Base-by-base conservation (phyloP, 2,113 vertebrate genomes). In the Microtus montanus region DNA sequence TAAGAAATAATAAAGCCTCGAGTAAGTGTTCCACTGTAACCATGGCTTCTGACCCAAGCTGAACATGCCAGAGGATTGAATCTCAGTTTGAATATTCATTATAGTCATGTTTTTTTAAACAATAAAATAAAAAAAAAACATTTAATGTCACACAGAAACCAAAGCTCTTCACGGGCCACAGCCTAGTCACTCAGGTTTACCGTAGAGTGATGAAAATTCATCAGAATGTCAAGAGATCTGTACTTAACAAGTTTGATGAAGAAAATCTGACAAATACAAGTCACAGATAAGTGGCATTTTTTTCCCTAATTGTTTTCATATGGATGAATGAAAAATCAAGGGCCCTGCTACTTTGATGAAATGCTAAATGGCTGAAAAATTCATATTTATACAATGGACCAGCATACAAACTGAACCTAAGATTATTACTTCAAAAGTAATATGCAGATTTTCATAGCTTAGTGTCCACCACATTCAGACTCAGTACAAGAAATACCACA, bases 171-270 rank as follows among this genome's bases (percentile, higher is more conserved):
- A 98, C 83, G 97, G 98, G 98, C 98, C 98, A 98, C 97, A 98
- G 97, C 98, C 98, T 96, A 98, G 97, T 98, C 98, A 98, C 98
- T 98, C 97, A 98, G 96, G 98, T 98, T 98, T 98, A 98, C 96
- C 96, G 96, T 93, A 95, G 97, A 97, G 96, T 98, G 98, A 98
- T 97, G 98, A 98, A 98, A 98, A 98, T 97, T 98, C 97, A 99
- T 98, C 98, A 98, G 98, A 98, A 98, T 98, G 98, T 99, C 98
- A 99, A 98, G 97, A 98, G 98, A 98, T 98, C 98, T 98, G 97
- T 98, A 98, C 98, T 99, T 98, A 98, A 97, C 97, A 98, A 98
- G 97, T 98, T 98, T 98, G 98, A 98, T 97, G 98, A 98, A 98
- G 98, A 98, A 98, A 98, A 98, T 97, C 97, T 98, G 98, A 98